A percentile compares a stretch with the other conserved stretches of the same genome.
These are phyloP conservation scores for Agonopterix arenella DNA, from an alignment of 2,888 invertebrate genomes.

Conservation along the genomic window DNA sequence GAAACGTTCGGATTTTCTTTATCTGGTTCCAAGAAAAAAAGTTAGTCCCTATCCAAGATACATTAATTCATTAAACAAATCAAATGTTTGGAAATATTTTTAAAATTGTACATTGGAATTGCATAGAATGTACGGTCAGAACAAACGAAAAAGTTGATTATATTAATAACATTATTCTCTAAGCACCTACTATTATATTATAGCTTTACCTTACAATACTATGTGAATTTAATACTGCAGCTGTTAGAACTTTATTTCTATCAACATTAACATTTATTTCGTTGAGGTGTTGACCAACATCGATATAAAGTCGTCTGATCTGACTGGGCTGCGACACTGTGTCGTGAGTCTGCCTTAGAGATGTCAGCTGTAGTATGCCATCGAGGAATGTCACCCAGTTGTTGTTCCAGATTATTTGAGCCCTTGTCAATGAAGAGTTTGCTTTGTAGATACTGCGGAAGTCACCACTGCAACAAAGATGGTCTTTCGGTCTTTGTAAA, in stretches of 20 bases:
- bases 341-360: constrained; percentile 76
- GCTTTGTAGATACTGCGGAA: constrained; percentile 35
- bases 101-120: too few species aligned
- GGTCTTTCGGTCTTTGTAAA: neutral
- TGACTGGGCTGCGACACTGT: constrained; percentile 78
- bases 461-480: constrained; percentile 27
- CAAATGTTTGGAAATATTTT: too few species aligned
- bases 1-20: neutral
- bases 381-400: constrained; percentile 91
- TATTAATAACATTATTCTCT: too few species aligned
- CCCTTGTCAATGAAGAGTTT: constrained; percentile 33
- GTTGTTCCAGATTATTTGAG: constrained; percentile 77
- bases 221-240: constrained; percentile 9
- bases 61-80: too few species aligned
- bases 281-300: constrained; percentile 22
- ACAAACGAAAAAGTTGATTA: too few species aligned
- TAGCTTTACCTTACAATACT: too few species aligned
- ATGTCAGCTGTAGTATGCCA: constrained; percentile 85
- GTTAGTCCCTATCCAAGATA: too few species aligned
- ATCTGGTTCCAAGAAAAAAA: neutral
- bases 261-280: constrained; percentile 1
- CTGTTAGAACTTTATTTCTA: constrained; percentile 16
- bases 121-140: too few species aligned
- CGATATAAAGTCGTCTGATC: constrained; percentile 31
- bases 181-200: too few species aligned